Percentiles rank a stretch among this genome's conserved stretches.
phyloP scores from a whole-genome alignment of 1,140 invertebrate species.

The Drosophila nikananu region DNA sequence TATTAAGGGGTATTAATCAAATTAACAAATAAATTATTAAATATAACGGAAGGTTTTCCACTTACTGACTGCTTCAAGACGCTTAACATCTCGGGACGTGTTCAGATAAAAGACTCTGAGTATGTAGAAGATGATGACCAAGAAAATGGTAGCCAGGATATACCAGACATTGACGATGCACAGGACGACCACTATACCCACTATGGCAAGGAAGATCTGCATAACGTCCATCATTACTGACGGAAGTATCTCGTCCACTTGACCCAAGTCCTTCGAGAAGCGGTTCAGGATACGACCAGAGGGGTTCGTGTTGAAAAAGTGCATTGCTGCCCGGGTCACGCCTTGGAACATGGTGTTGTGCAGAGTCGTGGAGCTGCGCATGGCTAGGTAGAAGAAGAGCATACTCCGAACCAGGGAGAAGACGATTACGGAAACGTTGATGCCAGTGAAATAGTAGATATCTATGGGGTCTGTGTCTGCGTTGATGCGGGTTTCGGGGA shows the following conservation, averaged over 20 bases:
- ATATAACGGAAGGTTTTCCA: conserved; percentile 44
- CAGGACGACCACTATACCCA: conserved; percentile 92
- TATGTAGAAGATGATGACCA: conserved; percentile 90
- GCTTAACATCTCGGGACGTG: conserved; percentile 94
- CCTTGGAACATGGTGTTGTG: conserved; percentile 93
- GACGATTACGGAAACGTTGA: conserved; percentile 88
- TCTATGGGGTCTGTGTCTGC: conserved; percentile 71
- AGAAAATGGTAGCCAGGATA: conserved; percentile 89
- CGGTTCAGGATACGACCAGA: conserved; percentile 91
- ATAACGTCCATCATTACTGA: conserved; percentile 90
- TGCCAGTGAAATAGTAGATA: conserved; percentile 86
- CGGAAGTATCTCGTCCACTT: conserved; percentile 94
- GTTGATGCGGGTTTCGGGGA: conserved; percentile 61
- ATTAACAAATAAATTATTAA: neutral
- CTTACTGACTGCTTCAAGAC: conserved; percentile 95
- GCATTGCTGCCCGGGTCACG: conserved; percentile 91
- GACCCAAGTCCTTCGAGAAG: conserved; percentile 94
- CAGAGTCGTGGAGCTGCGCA: conserved; percentile 90
- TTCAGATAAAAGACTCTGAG: conserved; percentile 92
- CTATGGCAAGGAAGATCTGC: conserved; percentile 90
- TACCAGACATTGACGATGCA: conserved; percentile 91
- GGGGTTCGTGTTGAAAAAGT: conserved; percentile 94
- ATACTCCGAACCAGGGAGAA: conserved; percentile 87
- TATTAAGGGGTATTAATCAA: neutral
- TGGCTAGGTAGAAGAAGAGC: conserved; percentile 90